Base-by-base conservation (phyloP, 2,113 vertebrate genomes). In the Gambusia affinis region DNA sequence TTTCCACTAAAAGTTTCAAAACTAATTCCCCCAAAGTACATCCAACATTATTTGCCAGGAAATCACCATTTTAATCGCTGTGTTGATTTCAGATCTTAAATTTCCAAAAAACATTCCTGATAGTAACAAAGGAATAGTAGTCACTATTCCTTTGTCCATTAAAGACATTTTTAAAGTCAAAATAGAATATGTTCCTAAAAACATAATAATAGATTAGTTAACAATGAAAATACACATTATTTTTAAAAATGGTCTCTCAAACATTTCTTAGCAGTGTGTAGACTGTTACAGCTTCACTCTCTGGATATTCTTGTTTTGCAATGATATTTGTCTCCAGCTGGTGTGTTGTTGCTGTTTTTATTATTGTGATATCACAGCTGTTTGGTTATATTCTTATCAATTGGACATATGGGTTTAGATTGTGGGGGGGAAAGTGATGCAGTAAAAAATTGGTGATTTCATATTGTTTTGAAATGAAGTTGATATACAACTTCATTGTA, bases 281-380 rank as follows among this genome's bases (percentile, higher is more conserved):
- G 60, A 60, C 44, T 71, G 35, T 27, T 31, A 69, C 47, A 63
- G 31, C 35, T 85, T 27, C 70, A 69, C 30, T 33, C 22, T 74
- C 44, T 75, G 15, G 17, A 47, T 47, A 17, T 47, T 6, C 44
- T 47, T 47, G 17, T 47, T 17, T 47, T 47, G 44, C 44, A 19
- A 3, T 44, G 14, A 15, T 7, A 47, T 17, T 47, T 19, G 15
- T 47, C 44, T 47, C 44, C 44, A 47, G 44, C 44, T 47, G 54
- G 73, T 68, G 62, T 80, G 67, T 76, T 69, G 75, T 61, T 37
- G 28, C 17, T 35, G 29, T 73, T 61, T 67, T 66, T 70, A 19
- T 44, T 39, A 73, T 42, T 12, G 1, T n/a, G 39, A 17, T 37
- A n/a, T 39, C 60, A 72, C 28, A 42, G 44, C 4, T 47, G 80